Evolutionary conservation across 2,888 invertebrate species (phyloP).

Genomic region (Hypena proboscidalis): DNA sequence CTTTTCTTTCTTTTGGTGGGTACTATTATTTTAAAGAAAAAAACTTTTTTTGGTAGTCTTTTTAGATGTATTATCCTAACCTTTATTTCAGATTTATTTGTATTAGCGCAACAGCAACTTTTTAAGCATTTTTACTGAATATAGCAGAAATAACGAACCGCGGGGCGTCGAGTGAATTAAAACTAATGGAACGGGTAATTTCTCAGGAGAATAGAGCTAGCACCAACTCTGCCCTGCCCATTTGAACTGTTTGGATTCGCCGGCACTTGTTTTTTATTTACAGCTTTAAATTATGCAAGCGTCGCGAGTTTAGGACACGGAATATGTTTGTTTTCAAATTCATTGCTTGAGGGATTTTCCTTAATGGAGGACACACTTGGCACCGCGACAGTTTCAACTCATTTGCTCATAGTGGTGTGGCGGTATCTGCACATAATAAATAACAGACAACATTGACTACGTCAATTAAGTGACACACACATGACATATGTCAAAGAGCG

Average conservation of each 20-base stretch:
- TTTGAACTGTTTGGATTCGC: constrained; percentile 43
- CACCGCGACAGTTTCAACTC: too few species aligned
- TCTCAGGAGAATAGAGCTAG: constrained; percentile 81
- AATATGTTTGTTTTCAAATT: constrained; percentile 24
- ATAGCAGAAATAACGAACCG: constrained; percentile 76
- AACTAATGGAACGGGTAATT: constrained; percentile 85
- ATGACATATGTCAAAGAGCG: too few species aligned
- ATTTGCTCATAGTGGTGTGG: too few species aligned
- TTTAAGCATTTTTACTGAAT: constrained; percentile 73
- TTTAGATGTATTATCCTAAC: constrained; percentile 59
- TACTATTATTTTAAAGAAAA: too few species aligned
- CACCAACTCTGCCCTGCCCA: constrained; percentile 61
- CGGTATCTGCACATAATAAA: too few species aligned
- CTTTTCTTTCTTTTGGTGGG: too few species aligned
- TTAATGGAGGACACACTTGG: too few species aligned
- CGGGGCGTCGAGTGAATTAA: constrained; percentile 79
- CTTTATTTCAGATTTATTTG: constrained; percentile 64
- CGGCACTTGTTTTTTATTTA: constrained; percentile 35
- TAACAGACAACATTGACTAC: too few species aligned
- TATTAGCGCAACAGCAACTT: constrained; percentile 57
- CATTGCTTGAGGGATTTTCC: too few species aligned
- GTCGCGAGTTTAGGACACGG: constrained; percentile 21
- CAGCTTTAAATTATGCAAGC: constrained; percentile 35
- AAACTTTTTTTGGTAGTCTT: too few species aligned
- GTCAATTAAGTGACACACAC: too few species aligned